Percentiles rank a stretch among this genome's conserved stretches.
These are phyloP conservation scores for Unio pictorum DNA, from an alignment of 2,888 invertebrate species.

Conservation along the genomic window DNA sequence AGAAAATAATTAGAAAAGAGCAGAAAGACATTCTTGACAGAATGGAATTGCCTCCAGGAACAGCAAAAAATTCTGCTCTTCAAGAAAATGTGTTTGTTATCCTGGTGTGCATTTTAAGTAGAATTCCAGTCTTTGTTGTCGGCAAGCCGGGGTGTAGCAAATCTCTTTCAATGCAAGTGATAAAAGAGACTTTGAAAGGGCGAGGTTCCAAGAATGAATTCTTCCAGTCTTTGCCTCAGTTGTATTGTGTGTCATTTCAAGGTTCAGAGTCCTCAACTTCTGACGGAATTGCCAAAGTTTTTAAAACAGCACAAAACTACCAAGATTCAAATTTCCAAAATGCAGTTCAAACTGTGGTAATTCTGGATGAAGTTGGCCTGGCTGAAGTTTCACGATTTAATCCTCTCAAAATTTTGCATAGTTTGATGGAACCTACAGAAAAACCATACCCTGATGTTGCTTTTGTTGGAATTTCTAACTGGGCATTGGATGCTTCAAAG, in stretches of 20 bases:
- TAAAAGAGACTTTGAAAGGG: constrained; percentile 47
- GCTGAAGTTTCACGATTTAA: constrained; percentile 56
- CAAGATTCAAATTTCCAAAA: constrained; percentile 30
- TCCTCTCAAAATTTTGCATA: constrained; percentile 58
- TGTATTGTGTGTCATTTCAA: constrained; percentile 51
- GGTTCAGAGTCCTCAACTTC: constrained; percentile 58
- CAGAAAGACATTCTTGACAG: constrained; percentile 39
- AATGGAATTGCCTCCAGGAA: constrained; percentile 49
- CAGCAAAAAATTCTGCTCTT: constrained; percentile 47
- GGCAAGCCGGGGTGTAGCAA: constrained; percentile 58
- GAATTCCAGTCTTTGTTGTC: constrained; percentile 50
- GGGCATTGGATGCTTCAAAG: constrained; percentile 60
- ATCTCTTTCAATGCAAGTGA: constrained; percentile 50
- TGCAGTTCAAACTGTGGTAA: constrained; percentile 48
- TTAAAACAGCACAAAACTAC: constrained; percentile 49
- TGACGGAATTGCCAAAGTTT: constrained; percentile 53
- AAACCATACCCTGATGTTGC: constrained; percentile 42
- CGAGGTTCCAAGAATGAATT: constrained; percentile 45
- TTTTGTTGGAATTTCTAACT: constrained; percentile 57
- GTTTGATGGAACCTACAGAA: constrained; percentile 46
- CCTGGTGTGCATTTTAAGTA: constrained; percentile 46
- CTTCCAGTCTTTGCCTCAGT: constrained; percentile 40
- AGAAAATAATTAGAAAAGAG: constrained; percentile 29
- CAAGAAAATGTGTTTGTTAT: constrained; percentile 55
- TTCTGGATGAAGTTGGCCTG: constrained; percentile 59